Evolutionary conservation across 2,888 invertebrate species (phyloP).

Genomic region (Ectemnius cavifrons): DNA sequence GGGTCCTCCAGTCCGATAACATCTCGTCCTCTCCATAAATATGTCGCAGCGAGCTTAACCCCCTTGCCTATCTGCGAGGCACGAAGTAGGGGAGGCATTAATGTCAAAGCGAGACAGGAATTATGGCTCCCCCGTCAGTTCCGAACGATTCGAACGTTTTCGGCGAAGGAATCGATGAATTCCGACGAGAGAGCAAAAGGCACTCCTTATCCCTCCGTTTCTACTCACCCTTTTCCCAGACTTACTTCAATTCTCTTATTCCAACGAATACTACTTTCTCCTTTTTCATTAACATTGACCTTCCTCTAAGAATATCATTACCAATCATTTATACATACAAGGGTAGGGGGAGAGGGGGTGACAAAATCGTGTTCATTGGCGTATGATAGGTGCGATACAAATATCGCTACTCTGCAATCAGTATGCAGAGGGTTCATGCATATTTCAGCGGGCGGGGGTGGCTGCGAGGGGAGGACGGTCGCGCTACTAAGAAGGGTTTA

Average conservation of each 20-base stretch:
- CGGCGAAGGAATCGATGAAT: slow-evolving; percentile 74
- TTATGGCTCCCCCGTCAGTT: slow-evolving; percentile 79
- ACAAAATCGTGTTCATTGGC: slow-evolving; percentile 18
- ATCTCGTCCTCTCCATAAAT: slow-evolving; percentile 78
- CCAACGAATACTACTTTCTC: not conserved
- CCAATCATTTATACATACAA: too few species aligned
- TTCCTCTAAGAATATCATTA: not conserved
- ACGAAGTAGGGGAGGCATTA: slow-evolving; percentile 77
- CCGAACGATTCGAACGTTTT: slow-evolving; percentile 78
- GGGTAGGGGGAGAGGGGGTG: too few species aligned
- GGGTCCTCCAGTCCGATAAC: slow-evolving; percentile 71
- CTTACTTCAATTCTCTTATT: not conserved
- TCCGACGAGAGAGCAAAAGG: slow-evolving; percentile 55
- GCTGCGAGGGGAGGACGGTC: slow-evolving; percentile 51
- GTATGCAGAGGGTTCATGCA: slow-evolving; percentile 76
- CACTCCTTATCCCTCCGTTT: slow-evolving; percentile 19
- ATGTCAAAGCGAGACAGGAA: slow-evolving; percentile 77
- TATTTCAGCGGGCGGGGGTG: slow-evolving; percentile 66
- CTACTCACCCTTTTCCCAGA: not conserved
- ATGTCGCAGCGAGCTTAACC: slow-evolving; percentile 78
- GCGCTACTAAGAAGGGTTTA: slow-evolving; percentile 77
- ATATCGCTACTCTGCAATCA: slow-evolving; percentile 74
- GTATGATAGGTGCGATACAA: slow-evolving; percentile 67
- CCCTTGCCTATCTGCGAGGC: slow-evolving; percentile 76
- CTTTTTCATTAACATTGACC: not conserved